These are phyloP conservation scores for Cephus sareptanus DNA, from an alignment of 2,888 invertebrate genomes.

Conservation along the genomic window DNA sequence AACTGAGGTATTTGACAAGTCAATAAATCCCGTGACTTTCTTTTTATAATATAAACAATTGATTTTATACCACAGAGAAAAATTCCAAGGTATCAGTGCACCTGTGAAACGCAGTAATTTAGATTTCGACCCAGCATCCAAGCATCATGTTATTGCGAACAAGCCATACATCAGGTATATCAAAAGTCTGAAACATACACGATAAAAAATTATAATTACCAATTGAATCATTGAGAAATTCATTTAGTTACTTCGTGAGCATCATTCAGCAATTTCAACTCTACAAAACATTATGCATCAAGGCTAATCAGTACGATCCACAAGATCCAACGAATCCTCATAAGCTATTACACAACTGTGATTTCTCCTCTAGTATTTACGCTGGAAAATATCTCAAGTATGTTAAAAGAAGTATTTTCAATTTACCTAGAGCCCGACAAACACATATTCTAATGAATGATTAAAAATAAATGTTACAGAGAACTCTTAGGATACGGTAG, in stretches of 20 bases:
- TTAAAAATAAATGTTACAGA: not conserved
- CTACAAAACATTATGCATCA: not conserved
- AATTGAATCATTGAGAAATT: not conserved
- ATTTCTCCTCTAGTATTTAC: not conserved
- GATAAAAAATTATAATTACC: not conserved
- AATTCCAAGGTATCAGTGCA: slow-evolving; percentile 83
- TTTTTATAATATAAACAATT: not conserved
- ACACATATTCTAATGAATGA: not conserved
- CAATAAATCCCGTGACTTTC: not conserved
- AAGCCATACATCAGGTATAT: slow-evolving; percentile 82
- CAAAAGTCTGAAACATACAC: not conserved
- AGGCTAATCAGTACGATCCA: not conserved
- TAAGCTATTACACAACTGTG: not conserved
- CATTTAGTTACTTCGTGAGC: not conserved
- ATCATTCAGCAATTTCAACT: not conserved
- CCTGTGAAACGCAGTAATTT: slow-evolving; percentile 82
- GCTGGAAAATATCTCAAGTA: not conserved
- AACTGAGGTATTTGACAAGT: slow-evolving; percentile 67
- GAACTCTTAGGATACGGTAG: not conserved
- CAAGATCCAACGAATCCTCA: not conserved
- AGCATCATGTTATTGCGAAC: slow-evolving; percentile 88
- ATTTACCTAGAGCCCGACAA: not conserved
- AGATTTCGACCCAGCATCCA: slow-evolving; percentile 89
- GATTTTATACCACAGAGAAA: slow-evolving; percentile 70
- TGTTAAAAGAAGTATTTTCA: not conserved